Base-by-base conservation (phyloP, 2,797 vertebrate genomes). In the Crenuchus spilurus region DNA sequence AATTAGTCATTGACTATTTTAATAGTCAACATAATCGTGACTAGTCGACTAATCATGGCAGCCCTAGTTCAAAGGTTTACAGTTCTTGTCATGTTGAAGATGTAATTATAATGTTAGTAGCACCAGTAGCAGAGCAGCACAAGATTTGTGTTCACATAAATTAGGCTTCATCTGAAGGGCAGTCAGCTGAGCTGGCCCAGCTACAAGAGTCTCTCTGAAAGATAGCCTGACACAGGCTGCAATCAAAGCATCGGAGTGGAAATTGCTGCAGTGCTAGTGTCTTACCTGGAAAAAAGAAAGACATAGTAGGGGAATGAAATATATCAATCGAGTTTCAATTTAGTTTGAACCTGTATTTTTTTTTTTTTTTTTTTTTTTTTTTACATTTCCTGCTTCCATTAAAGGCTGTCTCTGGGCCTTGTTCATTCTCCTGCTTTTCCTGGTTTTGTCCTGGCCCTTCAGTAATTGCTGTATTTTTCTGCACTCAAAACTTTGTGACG, bases 401-500 rank as follows among this genome's bases (percentile, higher is more conserved):
- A 65, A 48, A 64, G 42, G 6, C 31, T 37, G 26, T 51, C 37
- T 49, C 28, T 46, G 61, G 1, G 41, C 35, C 52, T 58, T 3
- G 1, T 39, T 52, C 57, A 14, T 8, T n/a, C 33, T 72, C 26
- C 8, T 26, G 55, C 22, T 4, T 6, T 68, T 39, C 37, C 20
- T 22, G n/a, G 52, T 28, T 35, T 62, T 49, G 20, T 28, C 41
- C 55, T n/a, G 18, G 58, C 52, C 46, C 13, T 52, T 39, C 18
- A 6, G 67, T 75, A 70, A 79, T 75, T 84, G 67, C 64, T 68
- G 55, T 73, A 75, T 63, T 74, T 77, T 64, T 74, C 42, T 44
- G 42, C 57, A 35, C 61, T 69, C 66, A 57, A 66, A 72, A 60
- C 49, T 22, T 49, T 61, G 39, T 22, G 26, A 65, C 39, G 46